Evolutionary conservation across 2,113 vertebrate genomes (phyloP), one percentile per base, ranked within the genome.

Genomic region (Clarias magur): DNA sequence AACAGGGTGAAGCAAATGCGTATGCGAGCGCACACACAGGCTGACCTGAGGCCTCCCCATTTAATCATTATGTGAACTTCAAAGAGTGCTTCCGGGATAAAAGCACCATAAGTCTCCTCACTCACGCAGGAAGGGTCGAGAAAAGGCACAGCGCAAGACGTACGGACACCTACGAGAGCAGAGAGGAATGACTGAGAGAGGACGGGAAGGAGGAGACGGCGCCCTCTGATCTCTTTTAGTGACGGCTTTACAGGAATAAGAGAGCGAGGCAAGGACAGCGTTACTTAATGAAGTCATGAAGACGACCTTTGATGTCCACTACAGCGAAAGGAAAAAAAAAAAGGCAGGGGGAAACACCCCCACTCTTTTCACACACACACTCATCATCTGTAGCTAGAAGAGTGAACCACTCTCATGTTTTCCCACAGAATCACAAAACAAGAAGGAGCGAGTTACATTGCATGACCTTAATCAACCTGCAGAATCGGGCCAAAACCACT

Each of bases 281-380:
- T 90, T 91, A 91, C 91, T 90, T 80, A 93, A 92, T 89, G 80
- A 90, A 88, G 84, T 78, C 67, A 72, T 87, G 17, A 91, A 92
- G 91, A 92, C 84, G 42, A 38, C 81, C 92, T 94, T 94, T 94
- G 92, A 94, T 93, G 91, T 94, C 85, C 91, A 88, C 90, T 93
- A 91, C 93, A 53, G 84, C 87, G 91, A 82, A 92, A 75, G 57
- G 82, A 38, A 72, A 78, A 89, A 90, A 42, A 84, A 48, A 76
- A 68, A 56, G 25, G 30, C 6, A 13, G 25, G 21, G 8, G 48
- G 82, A 38, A 16, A 38, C 3, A 23, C 38, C 15, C 86, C 76
- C 42, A 68, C 72, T 65, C n/a, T 19, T 21, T 88, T 89, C 89
- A 86, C 87, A 78, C 4, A n/a, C 12, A 63, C 60, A 85, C 68